Percentiles rank a stretch among this genome's conserved stretches.
These are phyloP conservation scores for Melanargia galathea DNA, from an alignment of 2,888 invertebrate species.

Conservation along the genomic window DNA sequence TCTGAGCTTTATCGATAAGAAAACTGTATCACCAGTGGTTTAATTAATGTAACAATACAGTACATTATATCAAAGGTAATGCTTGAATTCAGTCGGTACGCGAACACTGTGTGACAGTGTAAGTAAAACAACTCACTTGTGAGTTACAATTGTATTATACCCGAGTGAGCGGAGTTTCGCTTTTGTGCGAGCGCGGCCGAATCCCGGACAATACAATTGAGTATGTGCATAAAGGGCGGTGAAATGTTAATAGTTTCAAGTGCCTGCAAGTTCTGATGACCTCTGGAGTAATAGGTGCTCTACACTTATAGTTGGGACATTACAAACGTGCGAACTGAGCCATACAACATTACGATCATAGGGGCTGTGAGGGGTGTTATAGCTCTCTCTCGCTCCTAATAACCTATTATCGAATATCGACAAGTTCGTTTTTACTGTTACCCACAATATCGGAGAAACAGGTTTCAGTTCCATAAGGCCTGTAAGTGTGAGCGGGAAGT, in stretches of 20 bases:
- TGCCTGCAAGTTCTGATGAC: constrained; percentile 1
- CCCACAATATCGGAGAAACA: too few species aligned
- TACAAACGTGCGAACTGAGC: too few species aligned
- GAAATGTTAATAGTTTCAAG: constrained; percentile 26
- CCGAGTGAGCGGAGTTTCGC: constrained; percentile 17
- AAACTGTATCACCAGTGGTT: too few species aligned
- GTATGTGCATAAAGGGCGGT: constrained; percentile 13
- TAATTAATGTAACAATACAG: constrained; percentile 5
- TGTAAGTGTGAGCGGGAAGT: too few species aligned
- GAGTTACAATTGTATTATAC: constrained; percentile 27
- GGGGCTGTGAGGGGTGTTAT: too few species aligned
- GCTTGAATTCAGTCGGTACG: constrained; percentile 10
- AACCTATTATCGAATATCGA: too few species aligned
- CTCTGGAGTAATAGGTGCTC: neutral
- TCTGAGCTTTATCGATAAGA: too few species aligned
- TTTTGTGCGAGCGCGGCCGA: constrained; percentile 22
- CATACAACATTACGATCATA: too few species aligned
- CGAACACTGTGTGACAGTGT: constrained; percentile 21
- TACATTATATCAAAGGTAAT: constrained; percentile 1
- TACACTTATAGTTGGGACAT: too few species aligned
- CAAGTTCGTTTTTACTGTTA: too few species aligned
- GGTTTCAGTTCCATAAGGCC: too few species aligned
- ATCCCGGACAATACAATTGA: constrained; percentile 23
- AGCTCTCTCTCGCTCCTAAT: too few species aligned
- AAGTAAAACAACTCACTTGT: constrained; percentile 28